Evolutionary conservation across 2,888 invertebrate genomes (phyloP), one percentile per base, ranked within the genome.

Genomic region (Andrena marginata): DNA sequence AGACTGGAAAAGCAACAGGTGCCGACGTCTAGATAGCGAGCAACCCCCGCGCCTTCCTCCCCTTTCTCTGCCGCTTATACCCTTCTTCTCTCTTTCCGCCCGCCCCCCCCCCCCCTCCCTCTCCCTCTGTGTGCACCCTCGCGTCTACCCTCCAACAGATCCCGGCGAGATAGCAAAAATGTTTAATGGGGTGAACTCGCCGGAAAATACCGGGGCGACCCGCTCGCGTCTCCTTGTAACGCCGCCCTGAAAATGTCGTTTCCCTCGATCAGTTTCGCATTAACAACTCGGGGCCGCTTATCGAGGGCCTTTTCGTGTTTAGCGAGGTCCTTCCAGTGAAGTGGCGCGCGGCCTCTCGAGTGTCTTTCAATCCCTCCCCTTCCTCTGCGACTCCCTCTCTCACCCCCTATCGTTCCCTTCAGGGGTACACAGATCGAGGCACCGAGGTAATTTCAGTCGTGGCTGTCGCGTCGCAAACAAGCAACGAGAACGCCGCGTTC

Each of bases 161-260:
- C 89, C 91, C 85, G 80, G 89, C 89, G 89, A 92, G 93, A 93
- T 92, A 93, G 92, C 90, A 91, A 92, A 93, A 92, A 93, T 93
- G 93, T 92, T 93, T 93, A 93, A 93, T 93, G 93, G 93, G 92
- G 93, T 93, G 93, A 93, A 93, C 92, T 93, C 93, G 89, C 87
- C 87, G 93, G 93, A 93, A 93, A 93, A 93, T 93, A 92, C 91
- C 90, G 79, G 56, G 87, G 82, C 86, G 87, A 87, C 59, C 88
- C 88, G 63, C n/a, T 16, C 91, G 89, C 89, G 88, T 89, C 90
- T 85, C 67, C 89, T 90, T 87, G 87, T 88, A 87, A 77, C 88
- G 72, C 78, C 89, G 81, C 80, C 29, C 88, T 84, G 87, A 87
- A 89, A 91, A 90, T 89, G 92, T 92, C 91, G 90, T 90, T 89